Percentiles rank a stretch among this genome's conserved stretches.
Evolutionary conservation across 1,140 invertebrate species (phyloP).

Genomic region (Colletes latitarsis): DNA sequence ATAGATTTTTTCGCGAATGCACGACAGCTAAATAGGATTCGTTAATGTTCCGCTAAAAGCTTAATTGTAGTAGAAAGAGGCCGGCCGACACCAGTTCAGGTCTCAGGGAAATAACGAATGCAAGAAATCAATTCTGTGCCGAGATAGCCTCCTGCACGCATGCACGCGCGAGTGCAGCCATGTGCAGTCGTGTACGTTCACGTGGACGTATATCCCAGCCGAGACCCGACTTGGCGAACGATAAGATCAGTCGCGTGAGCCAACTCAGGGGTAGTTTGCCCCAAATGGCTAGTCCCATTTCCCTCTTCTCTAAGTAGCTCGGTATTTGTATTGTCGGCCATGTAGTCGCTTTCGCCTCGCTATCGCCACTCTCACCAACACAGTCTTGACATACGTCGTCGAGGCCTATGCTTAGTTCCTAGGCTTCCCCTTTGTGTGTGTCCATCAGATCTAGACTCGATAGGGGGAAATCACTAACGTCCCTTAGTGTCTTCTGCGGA

Average conservation of each 20-base stretch:
- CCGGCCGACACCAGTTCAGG: conserved; percentile 12
- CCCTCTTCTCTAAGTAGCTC: conserved; percentile 70
- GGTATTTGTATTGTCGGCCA: conserved; percentile 60
- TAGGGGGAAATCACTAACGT: conserved; percentile 63
- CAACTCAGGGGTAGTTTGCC: conserved; percentile 67
- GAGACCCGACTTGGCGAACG: conserved; percentile 57
- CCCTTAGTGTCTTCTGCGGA: conserved; percentile 7
- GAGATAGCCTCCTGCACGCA: conserved; percentile 46
- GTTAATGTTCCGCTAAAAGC: conserved; percentile 40
- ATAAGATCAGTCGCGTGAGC: conserved; percentile 75
- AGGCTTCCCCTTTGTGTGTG: conserved; percentile 16
- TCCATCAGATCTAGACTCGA: conserved; percentile 48
- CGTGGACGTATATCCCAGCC: conserved; percentile 41
- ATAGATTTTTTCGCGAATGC: conserved; percentile 12
- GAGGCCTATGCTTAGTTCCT: conserved; percentile 17
- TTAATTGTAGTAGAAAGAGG: conserved; percentile 42
- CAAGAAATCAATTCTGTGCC: conserved; percentile 66
- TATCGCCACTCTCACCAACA: conserved; percentile 45
- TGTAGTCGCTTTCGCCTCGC: conserved; percentile 34
- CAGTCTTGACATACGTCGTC: conserved; percentile 32
- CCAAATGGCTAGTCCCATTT: conserved; percentile 71
- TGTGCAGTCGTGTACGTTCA: conserved; percentile 30
- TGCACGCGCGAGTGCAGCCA: conserved; percentile 11
- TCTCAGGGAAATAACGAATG: conserved; percentile 67
- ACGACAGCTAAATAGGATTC: conserved; percentile 19